Conservation (phyloP, 2,797 vertebrate species). For the Neosalanx taihuensis region DNA sequence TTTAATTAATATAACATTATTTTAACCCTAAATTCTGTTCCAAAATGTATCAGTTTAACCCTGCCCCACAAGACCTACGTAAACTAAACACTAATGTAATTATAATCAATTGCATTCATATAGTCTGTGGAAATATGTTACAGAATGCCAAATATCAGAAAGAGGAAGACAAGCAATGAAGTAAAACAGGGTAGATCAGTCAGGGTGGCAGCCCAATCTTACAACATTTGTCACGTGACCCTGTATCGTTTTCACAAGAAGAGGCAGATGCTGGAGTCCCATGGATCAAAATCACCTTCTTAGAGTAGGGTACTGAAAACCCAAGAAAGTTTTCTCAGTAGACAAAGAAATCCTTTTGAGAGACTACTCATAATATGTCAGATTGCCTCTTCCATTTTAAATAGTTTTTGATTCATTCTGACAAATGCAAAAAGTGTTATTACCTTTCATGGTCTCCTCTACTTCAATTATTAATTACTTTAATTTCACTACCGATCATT, state of each 20-base stretch:
- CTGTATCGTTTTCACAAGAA: slow-evolving; percentile 3
- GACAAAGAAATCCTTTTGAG: slow-evolving; percentile 6
- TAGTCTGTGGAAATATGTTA: slow-evolving; percentile 14
- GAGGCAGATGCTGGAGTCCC: slow-evolving; percentile 10
- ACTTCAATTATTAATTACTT: too few relatives aligned
- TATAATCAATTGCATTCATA: too few relatives aligned
- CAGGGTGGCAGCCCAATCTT: slow-evolving; percentile 2
- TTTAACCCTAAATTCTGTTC: too few relatives aligned
- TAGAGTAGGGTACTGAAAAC: slow-evolving; percentile 3
- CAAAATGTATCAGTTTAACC: too few relatives aligned
- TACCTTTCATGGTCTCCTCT: too few relatives aligned
- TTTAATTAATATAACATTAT: too few relatives aligned
- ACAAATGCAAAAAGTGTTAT: too few relatives aligned
- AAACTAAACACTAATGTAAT: too few relatives aligned
- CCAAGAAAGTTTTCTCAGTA: slow-evolving; percentile 1
- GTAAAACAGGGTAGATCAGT: slow-evolving; percentile 6
- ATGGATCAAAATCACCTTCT: slow-evolving; percentile 8
- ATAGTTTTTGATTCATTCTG: too few relatives aligned
- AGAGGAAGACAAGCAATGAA: slow-evolving; percentile 11
- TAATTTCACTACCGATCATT: too few relatives aligned
- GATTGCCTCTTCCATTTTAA: too few relatives aligned
- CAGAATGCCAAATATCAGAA: slow-evolving; percentile 13
- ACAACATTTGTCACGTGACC: slow-evolving; percentile 14
- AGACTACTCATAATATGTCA: not conserved
- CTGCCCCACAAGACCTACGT: too few relatives aligned